Evolutionary conservation across 2,797 vertebrate genomes (phyloP), one percentile per base, ranked within the genome.

Genomic region (Diglossa cyanea): DNA sequence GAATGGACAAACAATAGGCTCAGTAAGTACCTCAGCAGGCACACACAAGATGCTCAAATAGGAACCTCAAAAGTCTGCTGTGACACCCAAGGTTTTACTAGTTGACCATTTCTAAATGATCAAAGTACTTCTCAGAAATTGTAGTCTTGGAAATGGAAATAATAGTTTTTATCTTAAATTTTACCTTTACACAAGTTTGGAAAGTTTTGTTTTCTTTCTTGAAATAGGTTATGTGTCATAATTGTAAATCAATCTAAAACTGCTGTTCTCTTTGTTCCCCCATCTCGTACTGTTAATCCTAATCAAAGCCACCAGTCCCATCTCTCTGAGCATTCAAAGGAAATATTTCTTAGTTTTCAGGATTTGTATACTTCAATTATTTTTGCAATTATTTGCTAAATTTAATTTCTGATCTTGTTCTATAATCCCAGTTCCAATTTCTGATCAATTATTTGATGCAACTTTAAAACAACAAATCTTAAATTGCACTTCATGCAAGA

Each of bases 371-470:
- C 96, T 97, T 94, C 96, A 98, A 98, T 98, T 98, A 98, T 93
- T 97, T 98, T 96, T 96, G 86, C 95, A 98, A 97, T 98, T 97
- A 97, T 97, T 98, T 97, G 93, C 93, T 95, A 94, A 94, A 96
- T 95, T 97, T 98, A 47, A 91, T 93, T 96, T 97, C 95, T 97
- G 94, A 97, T 97, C 96, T 97, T 96, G 57, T 86, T 97, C 86
- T 95, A 77, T 97, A 97, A 98, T 97, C 96, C 97, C 86, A 96
- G 94, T 95, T 96, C 97, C 62, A 92, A 83, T 95, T 97, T 80
- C 96, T 97, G 97, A 97, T 98, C 97, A 97, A 97, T 98, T 97
- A 98, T 98, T 95, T 97, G 97, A 98, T 97, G 95, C 85, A 94
- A 96, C 92, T 97, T 97, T 94, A 97, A 97, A 97, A 97, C 74